phyloP scores from a whole-genome alignment of 2,113 vertebrate genomes.

The Suncus etruscus region DNA sequence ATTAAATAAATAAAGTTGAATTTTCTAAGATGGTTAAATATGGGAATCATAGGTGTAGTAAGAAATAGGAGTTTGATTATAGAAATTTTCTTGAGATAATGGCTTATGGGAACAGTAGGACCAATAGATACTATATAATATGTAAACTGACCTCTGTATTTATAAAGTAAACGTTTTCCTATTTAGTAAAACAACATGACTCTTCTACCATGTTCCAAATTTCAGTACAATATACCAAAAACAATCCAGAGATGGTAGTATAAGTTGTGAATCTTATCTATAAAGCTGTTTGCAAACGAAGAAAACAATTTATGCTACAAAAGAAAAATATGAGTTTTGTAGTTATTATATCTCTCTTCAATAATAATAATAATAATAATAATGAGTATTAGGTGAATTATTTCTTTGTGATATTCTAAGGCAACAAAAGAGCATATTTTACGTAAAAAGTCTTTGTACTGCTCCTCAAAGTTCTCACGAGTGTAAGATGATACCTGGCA shows the following conservation, averaged over 20 bases:
- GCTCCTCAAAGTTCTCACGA: not conserved
- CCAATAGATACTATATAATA: not conserved
- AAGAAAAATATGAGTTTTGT: not conserved
- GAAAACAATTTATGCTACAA: not conserved
- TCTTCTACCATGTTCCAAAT: no score
- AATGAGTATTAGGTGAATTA: not conserved
- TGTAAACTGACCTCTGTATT: not conserved
- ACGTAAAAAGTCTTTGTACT: not conserved
- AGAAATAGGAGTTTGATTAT: not conserved
- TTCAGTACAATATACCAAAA: no score
- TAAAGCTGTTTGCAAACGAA: not conserved
- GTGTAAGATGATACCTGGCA: no score
- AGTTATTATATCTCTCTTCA: not conserved
- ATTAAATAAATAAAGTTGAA: not conserved
- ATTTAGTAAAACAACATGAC: no score
- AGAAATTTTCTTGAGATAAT: not conserved
- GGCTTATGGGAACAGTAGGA: not conserved
- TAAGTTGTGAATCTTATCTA: not conserved
- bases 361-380: not conserved
- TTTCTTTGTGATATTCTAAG: not conserved
- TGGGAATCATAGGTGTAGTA: not conserved
- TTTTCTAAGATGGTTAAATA: not conserved
- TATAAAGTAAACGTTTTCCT: not conserved
- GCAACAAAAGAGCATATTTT: not conserved
- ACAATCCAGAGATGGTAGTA: not conserved